Evolutionary conservation across 2,113 vertebrate species (phyloP).

Genomic region (Climacteris rufus): DNA sequence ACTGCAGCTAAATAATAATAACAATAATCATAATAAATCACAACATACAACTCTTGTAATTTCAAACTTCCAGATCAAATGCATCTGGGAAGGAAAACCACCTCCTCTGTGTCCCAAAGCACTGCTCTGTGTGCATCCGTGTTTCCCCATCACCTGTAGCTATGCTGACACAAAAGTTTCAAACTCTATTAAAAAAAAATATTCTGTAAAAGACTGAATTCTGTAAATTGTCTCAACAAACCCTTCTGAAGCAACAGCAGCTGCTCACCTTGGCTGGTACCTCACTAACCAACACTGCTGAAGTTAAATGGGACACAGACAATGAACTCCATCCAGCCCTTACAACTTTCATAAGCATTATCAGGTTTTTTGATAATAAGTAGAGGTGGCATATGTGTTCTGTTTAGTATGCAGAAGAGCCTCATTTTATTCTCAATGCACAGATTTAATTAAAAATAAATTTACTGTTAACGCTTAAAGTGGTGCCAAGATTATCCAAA

Average conservation of each 20-base stretch:
- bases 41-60: neutral
- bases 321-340: constrained; percentile 43
- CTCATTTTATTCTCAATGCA: constrained; percentile 71
- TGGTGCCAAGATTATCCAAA: constrained; percentile 74
- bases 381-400: constrained; percentile 53
- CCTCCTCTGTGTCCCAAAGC: neutral
- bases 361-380: constrained; percentile 63
- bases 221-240: neutral
- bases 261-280: neutral
- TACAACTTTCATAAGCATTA: constrained; percentile 56
- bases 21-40: accelerated
- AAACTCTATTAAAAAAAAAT: neutral
- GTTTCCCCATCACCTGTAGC: neutral
- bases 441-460: constrained; percentile 84
- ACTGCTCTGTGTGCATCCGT: accelerated
- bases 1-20: neutral
- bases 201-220: neutral
- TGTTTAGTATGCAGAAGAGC: constrained; percentile 61
- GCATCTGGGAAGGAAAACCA: neutral
- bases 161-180: neutral
- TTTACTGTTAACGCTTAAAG: constrained; percentile 74
- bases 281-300: neutral
- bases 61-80: neutral
- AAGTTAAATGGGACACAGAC: constrained; percentile 57
- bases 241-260: neutral